phyloP scores from a whole-genome alignment of 2,888 invertebrate genomes.

The Hydrotaea diabolus region DNA sequence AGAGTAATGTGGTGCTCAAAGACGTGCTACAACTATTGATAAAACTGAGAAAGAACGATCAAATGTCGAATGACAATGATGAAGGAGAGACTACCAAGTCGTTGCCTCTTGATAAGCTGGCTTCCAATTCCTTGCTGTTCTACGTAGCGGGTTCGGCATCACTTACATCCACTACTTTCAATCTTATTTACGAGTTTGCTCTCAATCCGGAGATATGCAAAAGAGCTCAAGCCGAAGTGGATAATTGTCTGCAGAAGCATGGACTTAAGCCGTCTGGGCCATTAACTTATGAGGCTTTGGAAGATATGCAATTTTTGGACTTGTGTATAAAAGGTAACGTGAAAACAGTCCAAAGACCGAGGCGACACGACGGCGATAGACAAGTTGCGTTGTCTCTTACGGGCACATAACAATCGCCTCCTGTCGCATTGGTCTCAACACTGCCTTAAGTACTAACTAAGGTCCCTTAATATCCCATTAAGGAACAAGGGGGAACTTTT shows the following conservation, averaged over 20 bases:
- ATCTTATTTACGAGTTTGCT: conserved; percentile 79
- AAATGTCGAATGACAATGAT: conserved; percentile 74
- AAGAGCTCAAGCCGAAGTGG: conserved; percentile 78
- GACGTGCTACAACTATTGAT: conserved; percentile 81
- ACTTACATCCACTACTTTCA: conserved; percentile 79
- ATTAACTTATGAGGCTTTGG: conserved; percentile 79
- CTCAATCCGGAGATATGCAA: conserved; percentile 78
- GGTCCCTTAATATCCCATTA: no score
- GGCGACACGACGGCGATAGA: no score
- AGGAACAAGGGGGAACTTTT: no score
- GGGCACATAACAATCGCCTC: no score
- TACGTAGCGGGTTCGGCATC: conserved; percentile 81
- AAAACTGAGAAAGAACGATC: conserved; percentile 79
- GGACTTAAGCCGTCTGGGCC: conserved; percentile 72
- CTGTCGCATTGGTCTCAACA: no score
- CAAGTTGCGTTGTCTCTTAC: no score
- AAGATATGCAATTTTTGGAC: conserved; percentile 80
- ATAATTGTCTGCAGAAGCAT: conserved; percentile 74
- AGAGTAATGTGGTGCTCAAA: conserved; percentile 77
- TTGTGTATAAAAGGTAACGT: conserved; percentile 78
- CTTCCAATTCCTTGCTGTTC: conserved; percentile 80
- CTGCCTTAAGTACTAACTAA: no score
- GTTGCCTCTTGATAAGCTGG: conserved; percentile 77
- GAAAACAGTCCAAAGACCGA: not conserved
- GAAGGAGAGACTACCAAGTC: conserved; percentile 71